Percentiles rank a stretch among this genome's conserved stretches.
phyloP scores from a whole-genome alignment of 30 jellyfish, hydroid and myxozoan species.

The Turritopsis dohrnii region DNA sequence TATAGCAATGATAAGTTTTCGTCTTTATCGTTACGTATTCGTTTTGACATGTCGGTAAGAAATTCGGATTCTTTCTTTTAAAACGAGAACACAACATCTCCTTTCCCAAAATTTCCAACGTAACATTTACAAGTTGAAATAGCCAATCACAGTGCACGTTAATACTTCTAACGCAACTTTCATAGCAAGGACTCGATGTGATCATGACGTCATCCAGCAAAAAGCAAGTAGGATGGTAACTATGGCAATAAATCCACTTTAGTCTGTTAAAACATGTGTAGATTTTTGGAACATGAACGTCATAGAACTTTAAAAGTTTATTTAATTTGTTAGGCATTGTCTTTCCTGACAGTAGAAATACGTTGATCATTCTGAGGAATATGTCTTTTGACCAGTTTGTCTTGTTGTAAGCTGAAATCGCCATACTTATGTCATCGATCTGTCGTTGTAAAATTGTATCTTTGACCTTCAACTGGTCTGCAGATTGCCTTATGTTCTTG shows the following conservation, averaged over 20 bases:
- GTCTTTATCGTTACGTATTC: not conserved
- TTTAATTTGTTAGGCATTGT: not conserved
- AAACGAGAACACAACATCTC: not conserved
- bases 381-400: not conserved
- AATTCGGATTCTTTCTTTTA: not conserved
- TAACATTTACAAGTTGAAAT: not conserved
- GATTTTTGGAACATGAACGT: not conserved
- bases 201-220: not conserved
- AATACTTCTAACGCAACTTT: not conserved
- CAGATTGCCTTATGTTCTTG: not conserved
- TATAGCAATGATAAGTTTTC: not conserved
- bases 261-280: not conserved
- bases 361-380: not conserved
- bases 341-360: not conserved
- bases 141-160: not conserved
- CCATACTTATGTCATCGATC: not conserved
- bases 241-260: not conserved
- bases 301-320: not conserved
- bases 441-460: not conserved
- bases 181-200: not conserved
- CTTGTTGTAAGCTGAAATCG: not conserved
- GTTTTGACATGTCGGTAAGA: not conserved
- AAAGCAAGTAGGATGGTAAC: not conserved
- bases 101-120: not conserved
- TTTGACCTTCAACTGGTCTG: not conserved